These are phyloP conservation scores for Diplolepis rosae DNA, from an alignment of 2,888 invertebrate genomes.

Conservation along the genomic window DNA sequence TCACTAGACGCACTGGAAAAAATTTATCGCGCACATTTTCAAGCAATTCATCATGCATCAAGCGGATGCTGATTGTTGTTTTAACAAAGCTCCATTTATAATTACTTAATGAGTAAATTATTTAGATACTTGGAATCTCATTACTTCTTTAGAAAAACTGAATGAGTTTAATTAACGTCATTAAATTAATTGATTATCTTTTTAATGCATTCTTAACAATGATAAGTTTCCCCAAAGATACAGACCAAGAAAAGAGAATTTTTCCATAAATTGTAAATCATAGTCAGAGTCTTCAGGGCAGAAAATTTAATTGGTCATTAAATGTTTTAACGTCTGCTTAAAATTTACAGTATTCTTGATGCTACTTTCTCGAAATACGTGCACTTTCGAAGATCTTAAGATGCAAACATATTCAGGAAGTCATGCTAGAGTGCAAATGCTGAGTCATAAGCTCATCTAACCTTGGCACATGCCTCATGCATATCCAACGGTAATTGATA, in stretches of 20 bases:
- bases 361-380: background rate
- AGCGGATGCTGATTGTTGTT: constrained; percentile 59
- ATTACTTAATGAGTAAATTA: constrained; percentile 50
- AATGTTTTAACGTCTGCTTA: background rate
- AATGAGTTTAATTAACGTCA: too few species aligned
- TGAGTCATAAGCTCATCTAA: constrained; percentile 2
- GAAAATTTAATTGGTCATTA: constrained; percentile 13
- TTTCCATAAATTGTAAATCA: background rate
- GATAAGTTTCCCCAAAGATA: too few species aligned
- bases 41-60: constrained; percentile 57
- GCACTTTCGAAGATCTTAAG: background rate
- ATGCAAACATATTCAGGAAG: background rate
- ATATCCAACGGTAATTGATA: constrained; percentile 15
- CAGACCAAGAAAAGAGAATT: background rate
- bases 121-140: background rate
- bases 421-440: background rate
- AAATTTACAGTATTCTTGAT: constrained; percentile 9
- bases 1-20: constrained; percentile 39
- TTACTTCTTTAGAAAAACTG: too few species aligned
- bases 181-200: too few species aligned
- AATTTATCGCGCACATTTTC: constrained; percentile 54
- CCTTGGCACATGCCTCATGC: constrained; percentile 6
- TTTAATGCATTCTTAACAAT: too few species aligned
- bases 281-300: background rate
- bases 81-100: constrained; percentile 40